Conservation (phyloP, 2,888 invertebrate genomes). For the Hypercompe scribonia region DNA sequence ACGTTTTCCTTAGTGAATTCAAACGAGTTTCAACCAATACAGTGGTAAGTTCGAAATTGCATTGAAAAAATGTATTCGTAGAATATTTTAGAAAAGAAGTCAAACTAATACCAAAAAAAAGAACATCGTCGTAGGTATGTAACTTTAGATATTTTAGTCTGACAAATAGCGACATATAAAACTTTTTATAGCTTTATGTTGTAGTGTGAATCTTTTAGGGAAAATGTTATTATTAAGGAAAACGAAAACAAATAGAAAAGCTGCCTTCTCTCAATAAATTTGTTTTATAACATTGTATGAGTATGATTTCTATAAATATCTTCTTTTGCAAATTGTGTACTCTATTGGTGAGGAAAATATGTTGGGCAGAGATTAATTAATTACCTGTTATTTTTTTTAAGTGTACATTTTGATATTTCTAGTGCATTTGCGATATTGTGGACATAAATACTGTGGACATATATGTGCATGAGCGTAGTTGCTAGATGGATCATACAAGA, state of each 20-base stretch:
- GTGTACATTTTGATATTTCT: constrained; percentile 13
- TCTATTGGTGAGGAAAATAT: constrained; percentile 2
- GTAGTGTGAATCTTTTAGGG: constrained; percentile 21
- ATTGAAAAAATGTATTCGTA: constrained; percentile 74
- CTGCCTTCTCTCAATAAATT: constrained; percentile 23
- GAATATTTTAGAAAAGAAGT: constrained; percentile 55
- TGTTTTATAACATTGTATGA: constrained; percentile 28
- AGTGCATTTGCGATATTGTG: constrained; percentile 10
- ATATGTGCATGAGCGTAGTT: constrained; percentile 25
- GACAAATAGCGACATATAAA: constrained; percentile 36
- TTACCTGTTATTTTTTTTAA: constrained; percentile 5
- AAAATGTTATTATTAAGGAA: constrained; percentile 30
- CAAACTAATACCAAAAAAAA: constrained; percentile 51
- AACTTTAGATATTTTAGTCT: constrained; percentile 36
- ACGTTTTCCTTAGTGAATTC: constrained; percentile 75
- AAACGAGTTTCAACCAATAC: constrained; percentile 50
- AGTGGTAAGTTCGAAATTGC: constrained; percentile 44
- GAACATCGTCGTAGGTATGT: constrained; percentile 45
- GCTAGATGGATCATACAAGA: constrained; percentile 32
- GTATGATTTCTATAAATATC: constrained; percentile 14
- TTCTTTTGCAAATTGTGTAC: background rate
- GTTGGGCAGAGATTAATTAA: constrained; percentile 7
- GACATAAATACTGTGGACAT: constrained; percentile 28
- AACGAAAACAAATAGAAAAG: constrained; percentile 34
- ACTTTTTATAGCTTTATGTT: constrained; percentile 35